Evolutionary conservation across 2,113 vertebrate species (phyloP), one percentile per base, ranked within the genome.

Genomic region (Anhinga anhinga): DNA sequence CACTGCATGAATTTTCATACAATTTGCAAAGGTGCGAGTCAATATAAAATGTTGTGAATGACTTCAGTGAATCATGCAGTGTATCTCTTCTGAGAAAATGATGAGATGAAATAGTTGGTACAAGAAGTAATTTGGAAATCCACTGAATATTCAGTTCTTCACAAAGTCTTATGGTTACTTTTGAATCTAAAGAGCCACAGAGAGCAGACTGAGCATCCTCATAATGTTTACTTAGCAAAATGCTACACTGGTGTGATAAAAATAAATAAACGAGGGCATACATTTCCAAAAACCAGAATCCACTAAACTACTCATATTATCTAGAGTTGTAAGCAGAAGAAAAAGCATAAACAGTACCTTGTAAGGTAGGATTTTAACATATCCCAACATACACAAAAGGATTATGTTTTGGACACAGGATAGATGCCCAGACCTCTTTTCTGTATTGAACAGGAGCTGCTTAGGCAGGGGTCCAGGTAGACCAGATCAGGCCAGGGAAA

Each of bases 1-100:
- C 95, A 80, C 80, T 93, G 80, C 88, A 92, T 96, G 88, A 86
- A 96, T 96, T 95, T 97, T 96, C 96, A 93, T 94, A 90, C 79
- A 86, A 91, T 95, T 94, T 95, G 30, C n/a, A 71, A 91, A 95
- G 58, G 85, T 92, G 92, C 0, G 7, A 97, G 84, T 94, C 93
- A 88, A 88, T 91, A 95, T 74, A 93, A 93, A 89, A 92, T 86
- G 61, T 72, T 94, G 85, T 83, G 89, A 97, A 94, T 95, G 0
- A 76, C 66, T 95, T 86, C 73, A 66, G 5, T 71, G 86, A 93
- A 80, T 78, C 74, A 69, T 45, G 50, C 50, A 72, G 82, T 53
- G 32, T 55, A 70, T 63, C 56, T 94, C 67, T 77, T 95, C 45
- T 38, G 65, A 94, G 70, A 88, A 92, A 92, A 92, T 1, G 3